These are phyloP conservation scores for Gorilla gorilla DNA, from an alignment of 2,113 vertebrate genomes.

Conservation along the genomic window DNA sequence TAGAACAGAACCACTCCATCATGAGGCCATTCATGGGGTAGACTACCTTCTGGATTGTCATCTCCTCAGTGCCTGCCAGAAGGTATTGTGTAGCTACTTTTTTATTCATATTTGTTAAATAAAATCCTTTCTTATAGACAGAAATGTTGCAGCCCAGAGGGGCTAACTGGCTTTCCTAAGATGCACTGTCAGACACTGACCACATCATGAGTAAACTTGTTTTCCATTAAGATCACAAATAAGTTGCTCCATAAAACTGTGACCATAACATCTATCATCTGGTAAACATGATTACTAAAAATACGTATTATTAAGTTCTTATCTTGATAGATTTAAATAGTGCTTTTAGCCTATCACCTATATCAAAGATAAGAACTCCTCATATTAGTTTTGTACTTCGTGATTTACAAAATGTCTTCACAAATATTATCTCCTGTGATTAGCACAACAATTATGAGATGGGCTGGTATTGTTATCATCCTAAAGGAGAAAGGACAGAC, in stretches of 20 bases:
- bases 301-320: background rate
- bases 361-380: background rate
- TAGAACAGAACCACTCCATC: background rate
- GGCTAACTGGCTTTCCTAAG: background rate
- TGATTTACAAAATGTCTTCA: background rate
- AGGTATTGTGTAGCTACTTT: background rate
- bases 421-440: background rate
- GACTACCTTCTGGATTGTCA: background rate
- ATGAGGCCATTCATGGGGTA: background rate
- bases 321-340: too few relatives aligned
- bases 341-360: too few relatives aligned
- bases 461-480: fast-evolving
- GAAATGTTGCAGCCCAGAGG: background rate
- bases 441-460: background rate
- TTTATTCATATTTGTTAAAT: background rate
- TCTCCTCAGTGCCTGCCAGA: background rate
- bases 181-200: background rate
- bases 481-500: background rate
- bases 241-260: background rate
- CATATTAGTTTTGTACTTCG: background rate
- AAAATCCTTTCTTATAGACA: background rate
- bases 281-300: background rate
- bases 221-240: background rate
- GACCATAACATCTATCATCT: background rate
- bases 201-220: background rate